Percentiles rank a stretch among this genome's conserved stretches.
Conservation (phyloP, 1,140 invertebrate species). For the Dendroctonus ponderosae region DNA sequence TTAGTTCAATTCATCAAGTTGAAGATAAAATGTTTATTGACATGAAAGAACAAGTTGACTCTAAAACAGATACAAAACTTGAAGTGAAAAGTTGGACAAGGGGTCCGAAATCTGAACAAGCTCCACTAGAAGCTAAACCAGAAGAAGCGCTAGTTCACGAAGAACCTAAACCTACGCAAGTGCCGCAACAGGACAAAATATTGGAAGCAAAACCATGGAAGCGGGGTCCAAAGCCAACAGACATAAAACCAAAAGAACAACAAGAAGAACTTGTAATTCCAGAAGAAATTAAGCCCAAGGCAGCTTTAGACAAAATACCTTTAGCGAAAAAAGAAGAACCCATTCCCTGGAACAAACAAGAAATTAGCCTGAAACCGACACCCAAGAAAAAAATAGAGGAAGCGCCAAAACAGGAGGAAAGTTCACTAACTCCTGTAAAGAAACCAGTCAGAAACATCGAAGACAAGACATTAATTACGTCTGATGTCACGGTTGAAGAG, state of each 20-base stretch:
- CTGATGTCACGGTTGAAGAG: slow-evolving; percentile 37
- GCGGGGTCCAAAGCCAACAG: slow-evolving; percentile 27
- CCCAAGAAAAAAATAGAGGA: slow-evolving; percentile 44
- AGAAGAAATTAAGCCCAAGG: not conserved
- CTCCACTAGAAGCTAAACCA: not conserved
- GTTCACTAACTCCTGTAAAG: not conserved
- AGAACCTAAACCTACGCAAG: not conserved
- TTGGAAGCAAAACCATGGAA: slow-evolving; percentile 36
- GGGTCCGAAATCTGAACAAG: slow-evolving; percentile 27
- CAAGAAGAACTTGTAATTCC: not conserved
- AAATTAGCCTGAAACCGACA: slow-evolving; percentile 50
- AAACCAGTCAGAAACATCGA: no score
- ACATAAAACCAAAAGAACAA: not conserved
- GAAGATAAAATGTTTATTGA: slow-evolving; percentile 43
- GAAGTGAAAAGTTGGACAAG: slow-evolving; percentile 44
- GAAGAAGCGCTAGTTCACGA: not conserved
- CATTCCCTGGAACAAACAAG: slow-evolving; percentile 53
- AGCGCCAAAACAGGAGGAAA: slow-evolving; percentile 49
- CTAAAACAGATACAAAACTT: slow-evolving; percentile 13
- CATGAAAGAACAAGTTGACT: slow-evolving; percentile 44
- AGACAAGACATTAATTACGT: no score
- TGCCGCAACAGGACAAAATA: not conserved
- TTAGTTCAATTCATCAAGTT: not conserved
- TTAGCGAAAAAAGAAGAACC: slow-evolving; percentile 31
- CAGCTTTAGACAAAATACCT: no score